These are phyloP conservation scores for Sipunculus nudus DNA, from an alignment of 2,888 invertebrate genomes.

Conservation along the genomic window DNA sequence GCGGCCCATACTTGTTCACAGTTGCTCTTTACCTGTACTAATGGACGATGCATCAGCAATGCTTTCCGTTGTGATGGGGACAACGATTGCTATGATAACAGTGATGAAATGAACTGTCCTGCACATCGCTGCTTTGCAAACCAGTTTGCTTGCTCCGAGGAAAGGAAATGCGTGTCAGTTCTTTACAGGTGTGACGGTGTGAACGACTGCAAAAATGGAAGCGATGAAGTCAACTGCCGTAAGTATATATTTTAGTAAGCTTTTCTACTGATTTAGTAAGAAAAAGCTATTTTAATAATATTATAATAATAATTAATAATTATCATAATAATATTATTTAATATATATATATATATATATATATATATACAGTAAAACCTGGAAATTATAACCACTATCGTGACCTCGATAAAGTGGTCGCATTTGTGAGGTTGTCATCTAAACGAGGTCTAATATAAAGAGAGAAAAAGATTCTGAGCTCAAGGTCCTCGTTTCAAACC, in stretches of 20 bases:
- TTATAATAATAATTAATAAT: no score
- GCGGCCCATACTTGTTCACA: conserved; percentile 81
- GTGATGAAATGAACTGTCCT: conserved; percentile 78
- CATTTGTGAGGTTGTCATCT: background rate
- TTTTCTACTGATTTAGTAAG: no score
- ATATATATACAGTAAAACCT: no score
- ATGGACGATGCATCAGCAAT: conserved; percentile 94
- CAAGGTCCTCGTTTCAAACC: no score
- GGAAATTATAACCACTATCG: no score
- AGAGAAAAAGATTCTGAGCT: no score
- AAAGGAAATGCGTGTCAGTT: conserved; percentile 79
- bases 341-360: no score
- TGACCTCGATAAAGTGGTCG: background rate
- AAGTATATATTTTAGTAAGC: no score
- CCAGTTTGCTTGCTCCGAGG: conserved; percentile 93
- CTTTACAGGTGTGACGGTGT: conserved; percentile 94
- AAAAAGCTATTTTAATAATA: no score
- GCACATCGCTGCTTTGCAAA: conserved; percentile 86
- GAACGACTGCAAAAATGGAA: conserved; percentile 88
- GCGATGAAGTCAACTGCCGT: conserved; percentile 77
- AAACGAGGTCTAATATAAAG: no score
- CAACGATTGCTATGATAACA: conserved; percentile 56
- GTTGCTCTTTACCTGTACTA: conserved; percentile 90
- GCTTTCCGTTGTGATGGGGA: conserved; percentile 88
- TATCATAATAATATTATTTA: no score